Evolutionary conservation across 2,888 invertebrate species (phyloP), one percentile per base, ranked within the genome.

Genomic region (Arctia plantaginis): DNA sequence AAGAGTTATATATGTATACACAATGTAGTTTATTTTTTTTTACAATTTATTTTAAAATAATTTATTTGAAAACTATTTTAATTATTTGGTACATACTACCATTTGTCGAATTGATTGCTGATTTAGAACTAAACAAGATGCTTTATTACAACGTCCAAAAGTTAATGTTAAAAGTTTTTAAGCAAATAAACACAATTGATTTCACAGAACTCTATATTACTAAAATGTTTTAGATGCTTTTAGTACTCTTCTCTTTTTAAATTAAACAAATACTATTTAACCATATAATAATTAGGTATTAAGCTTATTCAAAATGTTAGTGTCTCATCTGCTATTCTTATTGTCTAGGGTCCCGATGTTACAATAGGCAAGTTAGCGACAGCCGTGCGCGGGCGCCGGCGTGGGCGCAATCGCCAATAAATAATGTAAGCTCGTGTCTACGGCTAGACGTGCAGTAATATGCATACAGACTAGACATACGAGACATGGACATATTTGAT

Each of bases 311-410:
- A n/a, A 55, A 55, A 55, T n/a, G 72, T 18, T 62, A 33, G 1
- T 69, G 23, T 30, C 67, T 73, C 69, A 35, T 71, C 71, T 76
- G 30, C 18, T 44, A 8, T 41, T 44, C 41, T 27, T 47, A 7
- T 55, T 73, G 18, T 72, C 74, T 68, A 15, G 20, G 55, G 12
- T n/a, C 41, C 59, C 35, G 44, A 71, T 83, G 86, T 82, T 87
- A 87, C 87, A 88, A 87, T 86, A 83, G 84, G 71, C 69, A 80
- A 81, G 87, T 82, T 83, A 73, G 82, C 81, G 77, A 81, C 35
- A 76, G 66, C 66, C 65, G 70, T 83, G 87, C 88, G 89, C 89
- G 85, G 87, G 89, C 89, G 90, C 89, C 87, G 81, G 79, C 80
- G 90, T 88, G 86, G 89, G 89, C 65, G 76, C 69, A 35, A 4